A percentile compares a stretch with the other conserved stretches of the same genome.
These are phyloP conservation scores for Trimorus sp. DNA, from an alignment of 2,888 invertebrate genomes.

Conservation along the genomic window DNA sequence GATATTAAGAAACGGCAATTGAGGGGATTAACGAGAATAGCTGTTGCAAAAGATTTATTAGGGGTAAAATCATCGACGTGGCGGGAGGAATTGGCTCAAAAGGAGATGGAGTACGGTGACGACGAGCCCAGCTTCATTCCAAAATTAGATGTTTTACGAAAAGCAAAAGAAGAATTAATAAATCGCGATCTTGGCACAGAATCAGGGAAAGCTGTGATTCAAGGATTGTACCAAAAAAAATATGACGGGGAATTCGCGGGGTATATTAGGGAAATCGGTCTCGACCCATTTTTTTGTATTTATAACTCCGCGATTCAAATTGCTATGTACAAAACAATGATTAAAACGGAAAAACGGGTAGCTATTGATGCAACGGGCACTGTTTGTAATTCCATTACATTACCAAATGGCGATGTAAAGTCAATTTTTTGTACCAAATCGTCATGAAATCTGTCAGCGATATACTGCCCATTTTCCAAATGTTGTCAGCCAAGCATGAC, in stretches of 20 bases:
- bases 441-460: constrained; percentile 52
- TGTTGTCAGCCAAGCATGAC: constrained; percentile 70
- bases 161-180: constrained; percentile 24
- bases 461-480: constrained; percentile 69
- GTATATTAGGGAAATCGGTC: constrained; percentile 44
- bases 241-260: constrained; percentile 44
- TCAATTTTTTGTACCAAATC: constrained; percentile 67
- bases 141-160: neutral
- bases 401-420: constrained; percentile 38
- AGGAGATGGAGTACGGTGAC: constrained; percentile 22
- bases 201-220: neutral
- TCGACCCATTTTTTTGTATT: constrained; percentile 48
- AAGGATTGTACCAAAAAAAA: constrained; percentile 37
- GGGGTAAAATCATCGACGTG: constrained; percentile 8
- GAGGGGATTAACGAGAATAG: neutral
- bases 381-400: constrained; percentile 35
- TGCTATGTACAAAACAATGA: constrained; percentile 42
- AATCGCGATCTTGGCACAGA: constrained; percentile 19
- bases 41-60: constrained; percentile 3
- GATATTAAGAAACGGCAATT: constrained; percentile 7
- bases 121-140: constrained; percentile 16
- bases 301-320: constrained; percentile 54
- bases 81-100: constrained; percentile 1
- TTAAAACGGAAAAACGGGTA: constrained; percentile 44
- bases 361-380: constrained; percentile 61